A percentile compares a stretch with the other conserved stretches of the same genome.
phyloP scores from a whole-genome alignment of 30 jellyfish, hydroid and myxozoan species.

The Aurelia aurita complex sp. Pacific region DNA sequence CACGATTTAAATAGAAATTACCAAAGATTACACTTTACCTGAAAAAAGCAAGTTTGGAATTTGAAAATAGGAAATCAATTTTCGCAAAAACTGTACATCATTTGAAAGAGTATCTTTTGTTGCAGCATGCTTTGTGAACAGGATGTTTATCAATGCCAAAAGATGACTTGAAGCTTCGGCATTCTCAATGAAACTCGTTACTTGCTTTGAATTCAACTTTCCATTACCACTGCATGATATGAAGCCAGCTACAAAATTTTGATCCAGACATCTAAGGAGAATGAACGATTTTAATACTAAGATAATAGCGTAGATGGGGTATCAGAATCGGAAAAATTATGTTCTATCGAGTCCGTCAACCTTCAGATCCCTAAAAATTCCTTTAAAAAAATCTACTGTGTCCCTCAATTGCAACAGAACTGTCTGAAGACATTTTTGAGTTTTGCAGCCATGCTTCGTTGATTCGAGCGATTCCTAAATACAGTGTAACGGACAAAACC shows the following conservation, averaged over 20 bases:
- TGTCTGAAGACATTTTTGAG: too few relatives aligned
- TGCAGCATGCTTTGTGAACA: constrained; percentile 6
- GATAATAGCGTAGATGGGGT: too few relatives aligned
- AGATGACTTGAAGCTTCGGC: constrained; percentile 36
- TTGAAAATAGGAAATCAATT: constrained; percentile 15
- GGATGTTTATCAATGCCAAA: constrained; percentile 10
- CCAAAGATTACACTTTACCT: background rate
- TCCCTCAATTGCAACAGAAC: too few relatives aligned
- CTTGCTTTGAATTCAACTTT: background rate
- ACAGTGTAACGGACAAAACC: too few relatives aligned
- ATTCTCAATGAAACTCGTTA: constrained; percentile 7
- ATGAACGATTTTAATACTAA: too few relatives aligned
- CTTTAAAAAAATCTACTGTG: too few relatives aligned
- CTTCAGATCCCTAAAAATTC: too few relatives aligned
- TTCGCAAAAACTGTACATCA: constrained; percentile 19
- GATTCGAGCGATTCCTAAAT: too few relatives aligned
- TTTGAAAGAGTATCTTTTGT: background rate
- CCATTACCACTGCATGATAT: background rate
- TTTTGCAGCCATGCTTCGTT: too few relatives aligned
- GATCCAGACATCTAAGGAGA: constrained; percentile 9
- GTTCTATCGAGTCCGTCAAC: too few relatives aligned
- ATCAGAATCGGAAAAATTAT: too few relatives aligned
- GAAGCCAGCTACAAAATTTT: background rate
- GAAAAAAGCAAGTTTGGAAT: background rate
- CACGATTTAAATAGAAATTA: background rate